These are phyloP conservation scores for Oreochromis spilurus DNA, from an alignment of 2,113 vertebrate genomes.

Conservation along the genomic window DNA sequence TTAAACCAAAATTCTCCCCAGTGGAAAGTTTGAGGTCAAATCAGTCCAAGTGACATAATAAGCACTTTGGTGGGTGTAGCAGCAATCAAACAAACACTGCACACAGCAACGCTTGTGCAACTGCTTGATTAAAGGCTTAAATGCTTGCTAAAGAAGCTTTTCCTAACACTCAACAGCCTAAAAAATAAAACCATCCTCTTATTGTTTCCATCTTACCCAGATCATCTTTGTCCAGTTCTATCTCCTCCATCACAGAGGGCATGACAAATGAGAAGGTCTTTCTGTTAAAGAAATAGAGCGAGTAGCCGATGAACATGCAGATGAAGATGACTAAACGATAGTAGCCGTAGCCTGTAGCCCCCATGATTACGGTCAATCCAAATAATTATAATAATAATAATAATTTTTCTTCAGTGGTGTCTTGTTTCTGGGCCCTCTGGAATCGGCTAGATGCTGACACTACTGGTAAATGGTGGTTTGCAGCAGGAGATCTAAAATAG, in stretches of 20 bases:
- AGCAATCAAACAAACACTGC: background rate
- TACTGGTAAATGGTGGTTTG: accelerated
- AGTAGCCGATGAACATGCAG: conserved; percentile 90
- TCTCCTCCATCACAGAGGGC: conserved; percentile 91
- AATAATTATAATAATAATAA: background rate
- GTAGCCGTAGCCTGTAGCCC: conserved; percentile 74
- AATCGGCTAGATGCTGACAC: background rate
- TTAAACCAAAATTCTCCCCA: background rate
- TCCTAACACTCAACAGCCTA: background rate
- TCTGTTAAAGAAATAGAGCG: conserved; percentile 94
- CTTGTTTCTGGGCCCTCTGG: background rate
- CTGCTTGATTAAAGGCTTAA: background rate
- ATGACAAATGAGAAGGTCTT: conserved; percentile 98
- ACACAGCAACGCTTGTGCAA: background rate
- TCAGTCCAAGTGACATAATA: background rate
- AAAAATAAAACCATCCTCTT: background rate
- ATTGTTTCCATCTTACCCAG: conserved; percentile 77
- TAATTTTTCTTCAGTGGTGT: background rate
- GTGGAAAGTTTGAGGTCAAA: background rate
- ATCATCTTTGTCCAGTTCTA: conserved; percentile 90
- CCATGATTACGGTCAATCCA: conserved; percentile 65
- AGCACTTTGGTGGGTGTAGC: background rate
- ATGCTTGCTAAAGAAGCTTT: background rate
- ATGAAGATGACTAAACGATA: conserved; percentile 83
- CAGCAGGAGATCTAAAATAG: background rate